Conservation (phyloP, 37 sponge, comb jelly and placozoan genomes). For the Cliona cf. orientalis region DNA sequence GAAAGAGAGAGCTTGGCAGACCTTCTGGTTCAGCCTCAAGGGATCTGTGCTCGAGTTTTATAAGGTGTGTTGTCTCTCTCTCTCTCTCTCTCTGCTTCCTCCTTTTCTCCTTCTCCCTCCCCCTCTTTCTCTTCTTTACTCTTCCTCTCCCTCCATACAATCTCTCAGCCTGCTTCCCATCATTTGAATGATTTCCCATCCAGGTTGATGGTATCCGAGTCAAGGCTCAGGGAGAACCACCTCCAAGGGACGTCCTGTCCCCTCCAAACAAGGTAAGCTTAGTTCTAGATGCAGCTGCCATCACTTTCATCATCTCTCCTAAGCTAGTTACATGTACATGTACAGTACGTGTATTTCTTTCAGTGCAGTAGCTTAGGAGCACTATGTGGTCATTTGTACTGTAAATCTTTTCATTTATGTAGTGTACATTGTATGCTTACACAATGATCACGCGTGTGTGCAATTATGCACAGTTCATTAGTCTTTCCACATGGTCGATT, state of each 20-base stretch:
- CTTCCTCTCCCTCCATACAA: background rate
- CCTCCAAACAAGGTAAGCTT: constrained; percentile 54
- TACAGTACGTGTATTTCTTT: too few relatives aligned
- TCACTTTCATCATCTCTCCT: too few relatives aligned
- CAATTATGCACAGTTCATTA: too few relatives aligned
- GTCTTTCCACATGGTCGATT: too few relatives aligned
- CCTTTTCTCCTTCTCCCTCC: background rate
- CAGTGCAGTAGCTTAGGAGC: too few relatives aligned
- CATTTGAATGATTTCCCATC: background rate
- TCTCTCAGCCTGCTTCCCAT: background rate
- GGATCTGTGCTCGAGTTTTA: constrained; percentile 33
- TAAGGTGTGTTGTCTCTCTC: constrained; percentile 27
- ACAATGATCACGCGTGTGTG: too few relatives aligned
- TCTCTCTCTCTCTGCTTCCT: background rate
- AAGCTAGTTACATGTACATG: too few relatives aligned
- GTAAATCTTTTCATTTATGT: too few relatives aligned
- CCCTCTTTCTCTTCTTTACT: background rate
- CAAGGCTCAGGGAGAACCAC: constrained; percentile 42
- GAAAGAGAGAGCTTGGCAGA: constrained; percentile 49
- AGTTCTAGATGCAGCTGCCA: too few relatives aligned
- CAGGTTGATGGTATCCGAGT: constrained; percentile 34
- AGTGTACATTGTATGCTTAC: too few relatives aligned
- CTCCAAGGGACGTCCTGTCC: constrained; percentile 58
- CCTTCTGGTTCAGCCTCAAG: constrained; percentile 51
- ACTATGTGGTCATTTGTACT: too few relatives aligned